A percentile compares a stretch with the other conserved stretches of the same genome.
These are phyloP conservation scores for Hippoglossus hippoglossus DNA, from an alignment of 2,797 vertebrate genomes.

Conservation along the genomic window DNA sequence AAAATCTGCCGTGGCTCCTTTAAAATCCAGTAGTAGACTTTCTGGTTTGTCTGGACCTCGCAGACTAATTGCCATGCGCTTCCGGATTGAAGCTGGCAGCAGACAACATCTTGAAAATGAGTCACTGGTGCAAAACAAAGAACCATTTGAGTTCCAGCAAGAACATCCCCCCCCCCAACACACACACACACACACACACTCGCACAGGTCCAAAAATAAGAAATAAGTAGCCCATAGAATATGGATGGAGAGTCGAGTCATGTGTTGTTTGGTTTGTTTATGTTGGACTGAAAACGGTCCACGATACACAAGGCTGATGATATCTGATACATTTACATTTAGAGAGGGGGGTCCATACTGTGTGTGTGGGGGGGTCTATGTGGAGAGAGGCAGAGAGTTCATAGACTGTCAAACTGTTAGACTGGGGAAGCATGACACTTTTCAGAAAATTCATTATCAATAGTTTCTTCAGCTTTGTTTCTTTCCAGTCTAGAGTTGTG, in stretches of 20 bases:
- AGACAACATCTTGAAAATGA: slow-evolving; percentile 99
- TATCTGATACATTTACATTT: not conserved
- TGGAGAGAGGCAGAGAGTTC: not conserved
- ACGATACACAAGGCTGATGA: not conserved
- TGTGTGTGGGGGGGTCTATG: not conserved
- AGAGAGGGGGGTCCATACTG: not conserved
- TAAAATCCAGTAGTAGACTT: slow-evolving; percentile 84
- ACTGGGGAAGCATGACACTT: slow-evolving; percentile 13
- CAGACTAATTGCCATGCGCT: slow-evolving; percentile 99
- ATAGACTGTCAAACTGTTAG: not conserved
- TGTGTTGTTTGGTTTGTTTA: slow-evolving; percentile 23
- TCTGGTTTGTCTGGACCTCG: slow-evolving; percentile 98
- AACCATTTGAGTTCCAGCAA: slow-evolving; percentile 84
- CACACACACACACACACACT: slow-evolving; percentile 13
- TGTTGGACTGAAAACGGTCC: slow-evolving; percentile 8
- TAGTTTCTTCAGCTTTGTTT: slow-evolving; percentile 34
- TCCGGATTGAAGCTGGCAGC: slow-evolving; percentile 99
- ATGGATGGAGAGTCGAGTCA: slow-evolving; percentile 21
- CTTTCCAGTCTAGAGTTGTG: slow-evolving; percentile 21
- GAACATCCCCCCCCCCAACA: slow-evolving; percentile 23
- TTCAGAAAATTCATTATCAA: slow-evolving; percentile 47
- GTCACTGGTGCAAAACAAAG: slow-evolving; percentile 97
- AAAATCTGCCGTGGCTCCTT: slow-evolving; percentile 74
- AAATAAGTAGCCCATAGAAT: slow-evolving; percentile 25
- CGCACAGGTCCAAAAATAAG: slow-evolving; percentile 36